These are phyloP conservation scores for Pitangus sulphuratus DNA, from an alignment of 2,797 vertebrate genomes.

Conservation along the genomic window DNA sequence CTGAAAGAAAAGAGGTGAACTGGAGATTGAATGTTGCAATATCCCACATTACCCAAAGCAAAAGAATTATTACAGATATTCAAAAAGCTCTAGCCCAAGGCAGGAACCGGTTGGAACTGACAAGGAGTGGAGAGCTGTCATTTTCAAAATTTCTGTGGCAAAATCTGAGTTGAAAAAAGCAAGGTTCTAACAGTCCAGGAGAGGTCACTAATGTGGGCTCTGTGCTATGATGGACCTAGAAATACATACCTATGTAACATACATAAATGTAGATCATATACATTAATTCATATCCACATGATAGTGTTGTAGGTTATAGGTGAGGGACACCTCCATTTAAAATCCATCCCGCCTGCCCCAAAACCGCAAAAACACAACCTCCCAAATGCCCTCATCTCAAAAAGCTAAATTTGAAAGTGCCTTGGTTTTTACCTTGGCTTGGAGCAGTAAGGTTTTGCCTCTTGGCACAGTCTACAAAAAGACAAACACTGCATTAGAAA, in stretches of 20 bases:
- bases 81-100: neutral
- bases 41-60: neutral
- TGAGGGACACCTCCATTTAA: neutral
- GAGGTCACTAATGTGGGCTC: neutral
- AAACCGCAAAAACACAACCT: neutral
- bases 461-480: constrained; percentile 85
- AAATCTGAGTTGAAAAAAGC: neutral
- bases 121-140: neutral
- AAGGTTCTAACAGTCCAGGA: neutral
- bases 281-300: neutral
- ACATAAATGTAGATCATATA: neutral
- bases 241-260: accelerated
- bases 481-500: constrained; percentile 1
- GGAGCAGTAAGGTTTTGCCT: constrained; percentile 89
- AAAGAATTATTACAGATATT: neutral
- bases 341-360: neutral
- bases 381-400: neutral
- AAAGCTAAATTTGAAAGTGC: neutral
- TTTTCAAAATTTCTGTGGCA: neutral
- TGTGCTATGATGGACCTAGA: neutral
- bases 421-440: constrained; percentile 89
- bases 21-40: neutral
- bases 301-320: accelerated
- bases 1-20: neutral
- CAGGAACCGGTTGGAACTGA: neutral